These are phyloP conservation scores for Cnemophilus loriae DNA, from an alignment of 2,113 vertebrate genomes.

Conservation along the genomic window DNA sequence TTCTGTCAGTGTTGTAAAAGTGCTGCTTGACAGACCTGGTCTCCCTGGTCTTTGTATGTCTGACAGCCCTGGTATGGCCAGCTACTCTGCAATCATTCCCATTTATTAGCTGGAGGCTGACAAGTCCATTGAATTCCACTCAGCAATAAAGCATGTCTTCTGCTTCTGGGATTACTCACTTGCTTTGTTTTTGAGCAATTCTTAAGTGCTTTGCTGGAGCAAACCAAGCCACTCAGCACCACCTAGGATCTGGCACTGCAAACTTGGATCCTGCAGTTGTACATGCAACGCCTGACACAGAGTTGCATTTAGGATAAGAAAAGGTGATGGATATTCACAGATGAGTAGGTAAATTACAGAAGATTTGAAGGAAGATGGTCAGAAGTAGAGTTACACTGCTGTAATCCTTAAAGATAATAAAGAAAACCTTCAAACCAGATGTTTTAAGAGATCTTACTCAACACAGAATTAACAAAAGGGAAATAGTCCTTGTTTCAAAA, in stretches of 20 bases:
- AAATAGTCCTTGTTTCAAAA: background rate
- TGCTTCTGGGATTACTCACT: conserved; percentile 41
- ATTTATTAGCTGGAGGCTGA: conserved; percentile 8
- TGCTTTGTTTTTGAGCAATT: background rate
- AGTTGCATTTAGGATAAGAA: background rate
- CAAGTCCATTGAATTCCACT: conserved; percentile 23
- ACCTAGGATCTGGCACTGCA: background rate
- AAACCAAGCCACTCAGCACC: background rate
- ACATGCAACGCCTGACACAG: background rate
- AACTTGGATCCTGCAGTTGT: background rate
- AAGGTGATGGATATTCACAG: background rate
- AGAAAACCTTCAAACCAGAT: background rate
- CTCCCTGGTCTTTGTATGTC: background rate
- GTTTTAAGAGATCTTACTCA: background rate
- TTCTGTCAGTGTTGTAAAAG: background rate
- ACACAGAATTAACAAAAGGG: background rate
- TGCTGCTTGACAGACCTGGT: background rate
- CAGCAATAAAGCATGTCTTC: background rate
- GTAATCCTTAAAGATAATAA: background rate
- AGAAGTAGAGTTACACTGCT: background rate
- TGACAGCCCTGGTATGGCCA: conserved; percentile 11
- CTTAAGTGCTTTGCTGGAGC: background rate
- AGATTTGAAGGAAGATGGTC: background rate
- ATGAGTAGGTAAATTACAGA: background rate
- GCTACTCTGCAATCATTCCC: background rate